Evolutionary conservation across 2,797 vertebrate genomes (phyloP), one percentile per base, ranked within the genome.

Genomic region (Tadarida brasiliensis): DNA sequence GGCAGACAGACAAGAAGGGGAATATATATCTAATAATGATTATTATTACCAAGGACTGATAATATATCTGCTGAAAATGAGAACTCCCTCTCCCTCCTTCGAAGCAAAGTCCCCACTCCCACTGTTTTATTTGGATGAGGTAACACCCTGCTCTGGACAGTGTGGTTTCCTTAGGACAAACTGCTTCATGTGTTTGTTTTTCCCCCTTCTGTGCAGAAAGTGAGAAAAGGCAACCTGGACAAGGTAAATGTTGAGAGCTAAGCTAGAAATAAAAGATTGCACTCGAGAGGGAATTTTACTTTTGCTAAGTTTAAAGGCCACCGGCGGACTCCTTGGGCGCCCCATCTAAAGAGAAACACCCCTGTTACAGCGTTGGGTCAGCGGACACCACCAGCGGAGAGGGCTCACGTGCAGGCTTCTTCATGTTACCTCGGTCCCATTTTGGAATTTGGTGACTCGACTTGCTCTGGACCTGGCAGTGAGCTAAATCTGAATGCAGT

Each of bases 261-360:
- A 57, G 24, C 71, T 85, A 59, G 91, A 93, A 90, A 87, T 95
- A 87, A 96, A 83, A 83, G 47, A 39, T 85, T 33, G 51, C 47
- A 59, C 16, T 70, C 6, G 3, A 33, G 73, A 74, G 84, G 17
- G 35, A 80, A 76, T 74, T 80, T 87, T 91, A 5, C 57, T 95
- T 56, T 54, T 93, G 80, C 89, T 78, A 74, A 82, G 47, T 91
- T 11, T 4, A 30, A 54, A 3, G 49, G 71, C 49, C 7, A 11
- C 30, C 26, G 54, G 74, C 28, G 33, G 26, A 24, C 30, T 57
- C 51, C 30, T 15, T 6, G 2, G 28, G 81, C 33, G 28, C 71
- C 19, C 1, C 2, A 11, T 82, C 54, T 92, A 12, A 54, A 59
- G 92, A 86, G 91, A 91, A 85, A 73, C 11, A 22, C 20, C 81